Evolutionary conservation across 1,140 invertebrate species (phyloP), one percentile per base, ranked within the genome.

Genomic region (Cotesia glomerata): DNA sequence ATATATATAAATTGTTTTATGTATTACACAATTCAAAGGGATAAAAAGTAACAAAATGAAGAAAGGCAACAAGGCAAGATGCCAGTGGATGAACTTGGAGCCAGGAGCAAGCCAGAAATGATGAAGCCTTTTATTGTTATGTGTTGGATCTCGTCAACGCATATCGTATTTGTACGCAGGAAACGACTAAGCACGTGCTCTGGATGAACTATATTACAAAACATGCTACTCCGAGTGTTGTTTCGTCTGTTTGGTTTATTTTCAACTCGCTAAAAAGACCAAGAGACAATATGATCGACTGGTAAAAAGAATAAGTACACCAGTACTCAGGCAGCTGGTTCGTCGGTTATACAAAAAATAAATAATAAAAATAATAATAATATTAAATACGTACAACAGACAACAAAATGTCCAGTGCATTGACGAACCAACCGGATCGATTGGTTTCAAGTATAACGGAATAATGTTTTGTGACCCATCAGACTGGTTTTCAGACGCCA

Each of bases 131-230:
- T 45, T 45, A 45, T 8, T 56, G 18, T 18, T 56, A n/a, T 18
- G 18, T 11, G 18, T 49, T 45, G 39, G 8, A 45, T 45, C 39
- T 45, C 39, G 7, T 45, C 39, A 11, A 45, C 18, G 39, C 45
- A 51, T 52, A 71, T 64, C 49, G 39, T 3, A 9, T 49, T 18
- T 65, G 70, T 54, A 68, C 72, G 58, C 54, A 73, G 35, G 61
- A 72, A 75, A 75, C 59, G 61, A 39, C 61, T 36, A 8, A 68
- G 69, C 69, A 58, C 73, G 56, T 71, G 61, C 59, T 71, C 51
- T 54, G 61, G 45, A 64, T 71, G 69, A 49, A 54, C 69, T 61
- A 51, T 52, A 45, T 9, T 45, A 45, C 39, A 45, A 45, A 45
- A 45, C 39, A 45, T 7, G 39, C 7, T 45, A 7, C 14, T 9